Percentiles rank a stretch among this genome's conserved stretches.
phyloP scores from a whole-genome alignment of 2,113 vertebrate species.

The Dasyornis broadbenti region DNA sequence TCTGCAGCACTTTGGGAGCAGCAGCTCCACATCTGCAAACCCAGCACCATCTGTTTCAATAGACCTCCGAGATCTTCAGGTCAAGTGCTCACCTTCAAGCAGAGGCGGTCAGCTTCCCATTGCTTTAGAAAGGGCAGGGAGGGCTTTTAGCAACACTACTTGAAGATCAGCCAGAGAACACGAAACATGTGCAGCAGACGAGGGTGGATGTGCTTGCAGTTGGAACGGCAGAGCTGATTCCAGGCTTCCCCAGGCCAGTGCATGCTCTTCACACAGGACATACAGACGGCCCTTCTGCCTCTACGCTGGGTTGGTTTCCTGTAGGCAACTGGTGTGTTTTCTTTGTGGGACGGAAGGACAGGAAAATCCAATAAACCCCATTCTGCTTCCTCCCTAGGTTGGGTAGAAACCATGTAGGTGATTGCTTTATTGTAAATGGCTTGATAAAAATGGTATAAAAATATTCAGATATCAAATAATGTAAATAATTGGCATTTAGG shows the following conservation, averaged over 20 bases:
- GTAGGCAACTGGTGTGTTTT: neutral
- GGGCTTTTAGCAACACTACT: neutral
- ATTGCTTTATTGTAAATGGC: neutral
- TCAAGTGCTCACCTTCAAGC: neutral
- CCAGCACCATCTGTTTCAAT: neutral
- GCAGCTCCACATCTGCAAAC: neutral
- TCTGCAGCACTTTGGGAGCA: neutral
- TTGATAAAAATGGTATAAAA: neutral
- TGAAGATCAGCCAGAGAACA: neutral
- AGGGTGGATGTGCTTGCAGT: fast-evolving
- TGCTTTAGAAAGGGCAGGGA: neutral
- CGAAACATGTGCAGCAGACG: neutral
- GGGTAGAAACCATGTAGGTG: neutral
- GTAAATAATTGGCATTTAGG: neutral
- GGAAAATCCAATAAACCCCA: neutral
- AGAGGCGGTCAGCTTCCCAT: neutral
- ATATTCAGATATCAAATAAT: neutral
- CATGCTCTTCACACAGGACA: fast-evolving
- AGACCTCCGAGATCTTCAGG: neutral
- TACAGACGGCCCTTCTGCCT: neutral
- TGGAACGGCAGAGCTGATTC: neutral
- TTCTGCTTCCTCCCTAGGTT: neutral
- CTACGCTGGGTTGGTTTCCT: fast-evolving
- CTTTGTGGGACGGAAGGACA: neutral
- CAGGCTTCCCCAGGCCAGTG: neutral